Conservation (phyloP, 2,113 vertebrate species). For the Rhodinocichla rosea region DNA sequence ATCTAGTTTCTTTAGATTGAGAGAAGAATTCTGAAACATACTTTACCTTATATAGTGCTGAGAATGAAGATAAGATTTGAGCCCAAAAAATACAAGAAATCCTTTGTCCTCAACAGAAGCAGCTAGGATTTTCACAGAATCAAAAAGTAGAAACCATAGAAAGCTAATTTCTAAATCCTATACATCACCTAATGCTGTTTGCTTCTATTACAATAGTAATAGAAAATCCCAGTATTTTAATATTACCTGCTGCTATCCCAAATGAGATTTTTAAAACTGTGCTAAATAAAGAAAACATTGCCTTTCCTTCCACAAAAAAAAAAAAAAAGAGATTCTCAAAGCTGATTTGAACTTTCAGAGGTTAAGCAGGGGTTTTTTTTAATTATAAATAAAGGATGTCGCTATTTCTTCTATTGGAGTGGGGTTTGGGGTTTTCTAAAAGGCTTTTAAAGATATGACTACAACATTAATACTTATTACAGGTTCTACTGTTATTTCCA, state of each 20-base stretch:
- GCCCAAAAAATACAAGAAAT: not conserved
- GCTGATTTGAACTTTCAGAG: not conserved
- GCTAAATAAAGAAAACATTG: not conserved
- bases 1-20: not conserved
- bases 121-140: not conserved
- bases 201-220: not conserved
- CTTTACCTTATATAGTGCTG: not conserved
- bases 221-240: not conserved
- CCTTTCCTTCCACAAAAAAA: not conserved
- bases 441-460: not conserved
- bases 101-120: not conserved
- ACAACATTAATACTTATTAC: not conserved
- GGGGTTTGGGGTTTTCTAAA: rapidly evolving
- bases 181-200: not conserved
- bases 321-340: not conserved
- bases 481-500: not conserved
- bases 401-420: not conserved
- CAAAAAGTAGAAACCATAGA: not conserved
- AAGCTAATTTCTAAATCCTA: not conserved
- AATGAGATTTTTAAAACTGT: not conserved
- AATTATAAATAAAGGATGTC: not conserved
- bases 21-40: not conserved
- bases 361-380: rapidly evolving
- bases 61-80: not conserved
- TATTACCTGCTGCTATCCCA: not conserved